These are phyloP conservation scores for Aegithalos caudatus DNA, from an alignment of 2,113 vertebrate species.

Conservation along the genomic window DNA sequence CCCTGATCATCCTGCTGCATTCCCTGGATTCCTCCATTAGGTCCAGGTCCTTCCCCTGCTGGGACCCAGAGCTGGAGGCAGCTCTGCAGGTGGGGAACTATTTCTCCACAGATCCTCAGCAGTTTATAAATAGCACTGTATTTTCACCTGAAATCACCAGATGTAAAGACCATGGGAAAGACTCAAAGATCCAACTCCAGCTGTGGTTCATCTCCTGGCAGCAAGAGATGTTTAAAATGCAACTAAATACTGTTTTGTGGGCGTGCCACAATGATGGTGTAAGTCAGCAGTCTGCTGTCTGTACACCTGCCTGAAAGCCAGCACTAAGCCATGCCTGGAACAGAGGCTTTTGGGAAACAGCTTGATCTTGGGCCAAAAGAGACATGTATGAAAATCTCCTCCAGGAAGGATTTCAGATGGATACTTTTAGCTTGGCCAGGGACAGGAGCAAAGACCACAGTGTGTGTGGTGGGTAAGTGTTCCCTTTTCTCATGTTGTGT, in stretches of 20 bases:
- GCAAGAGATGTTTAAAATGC: not conserved
- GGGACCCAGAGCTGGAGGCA: not conserved
- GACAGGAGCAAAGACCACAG: not conserved
- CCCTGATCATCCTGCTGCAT: not conserved
- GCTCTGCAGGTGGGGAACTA: not conserved
- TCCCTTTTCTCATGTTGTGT: not conserved
- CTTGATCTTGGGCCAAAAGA: not conserved
- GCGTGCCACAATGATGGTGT: fast-evolving
- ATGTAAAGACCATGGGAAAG: not conserved
- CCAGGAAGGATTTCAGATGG: not conserved
- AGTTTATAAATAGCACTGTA: not conserved
- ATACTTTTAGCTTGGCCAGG: not conserved
- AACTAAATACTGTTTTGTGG: not conserved
- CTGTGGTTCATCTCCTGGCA: not conserved
- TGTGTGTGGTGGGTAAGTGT: not conserved
- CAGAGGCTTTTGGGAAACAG: not conserved
- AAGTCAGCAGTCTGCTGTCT: not conserved
- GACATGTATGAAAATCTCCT: not conserved
- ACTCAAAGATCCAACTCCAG: not conserved
- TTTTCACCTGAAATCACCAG: not conserved
- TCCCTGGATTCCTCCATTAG: not conserved
- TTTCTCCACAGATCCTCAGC: not conserved
- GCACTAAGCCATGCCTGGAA: not conserved
- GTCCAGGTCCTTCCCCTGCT: not conserved
- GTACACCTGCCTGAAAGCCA: not conserved